Evolutionary conservation across 2,797 vertebrate species (phyloP), one percentile per base, ranked within the genome.

Genomic region (Rhinogobio ventralis): DNA sequence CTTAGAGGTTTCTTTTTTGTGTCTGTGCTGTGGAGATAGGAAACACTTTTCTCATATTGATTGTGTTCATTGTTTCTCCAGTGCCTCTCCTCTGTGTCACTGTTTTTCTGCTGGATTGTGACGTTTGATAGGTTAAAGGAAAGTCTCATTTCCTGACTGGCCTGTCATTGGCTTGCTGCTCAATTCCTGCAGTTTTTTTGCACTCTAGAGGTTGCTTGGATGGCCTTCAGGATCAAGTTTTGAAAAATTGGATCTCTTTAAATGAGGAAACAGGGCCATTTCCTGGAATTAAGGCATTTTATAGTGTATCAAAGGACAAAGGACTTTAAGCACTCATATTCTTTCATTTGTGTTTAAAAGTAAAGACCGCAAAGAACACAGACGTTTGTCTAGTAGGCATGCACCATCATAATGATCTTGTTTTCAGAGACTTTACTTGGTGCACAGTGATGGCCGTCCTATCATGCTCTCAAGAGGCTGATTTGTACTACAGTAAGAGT

Each of bases 51-150:
- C 66, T 49, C 33, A 39, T 72, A 45, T 78, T 78, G 51, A 82
- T 64, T 25, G 28, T 66, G 30, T 69, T 19, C 69, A 53, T 30
- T 57, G 53, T 23, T 67, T 28, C 28, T 62, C 68, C 45, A 67
- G 42, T 28, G 28, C 28, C 30, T 75, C 72, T 75, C 19, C 55
- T 64, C 73, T 23, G 46, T 72, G 55, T 83, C 33, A 66, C 25
- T 2, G 23, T 57, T 51, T 76, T 28, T 9, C 25, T 13, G 46
- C 55, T 17, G 53, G 28, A 46, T 67, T 42, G 9, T 53, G 30
- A 8, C 15, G 39, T 73, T 68, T 71, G 53, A 84, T 82, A 25
- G 20, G 53, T 83, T 78, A 71, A 82, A 88, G 64, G 68, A 74
- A 74, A 77, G 60, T 53, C 71, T 83, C 9, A 53, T 80, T 25